Conservation (phyloP, 2,888 invertebrate species). For the Volucella inanis region DNA sequence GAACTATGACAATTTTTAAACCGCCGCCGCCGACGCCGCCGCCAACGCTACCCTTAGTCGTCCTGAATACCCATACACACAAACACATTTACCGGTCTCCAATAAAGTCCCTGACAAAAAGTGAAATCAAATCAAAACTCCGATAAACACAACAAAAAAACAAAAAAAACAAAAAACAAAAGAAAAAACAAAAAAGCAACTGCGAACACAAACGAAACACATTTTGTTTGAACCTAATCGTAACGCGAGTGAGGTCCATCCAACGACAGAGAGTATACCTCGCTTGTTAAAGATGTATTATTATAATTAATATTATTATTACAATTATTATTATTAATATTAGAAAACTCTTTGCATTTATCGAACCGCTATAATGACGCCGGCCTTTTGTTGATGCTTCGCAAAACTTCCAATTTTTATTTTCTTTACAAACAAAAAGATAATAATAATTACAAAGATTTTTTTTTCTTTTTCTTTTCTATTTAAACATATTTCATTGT, state of each 20-base stretch:
- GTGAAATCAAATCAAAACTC: conserved; percentile 35
- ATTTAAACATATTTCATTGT: conserved; percentile 33
- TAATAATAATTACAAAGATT: not conserved
- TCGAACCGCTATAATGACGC: conserved; percentile 63
- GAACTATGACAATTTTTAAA: conserved; percentile 71
- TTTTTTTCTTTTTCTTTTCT: conserved; percentile 6
- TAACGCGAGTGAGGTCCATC: conserved; percentile 64
- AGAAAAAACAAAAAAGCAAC: conserved; percentile 21
- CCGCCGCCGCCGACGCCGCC: conserved; percentile 31
- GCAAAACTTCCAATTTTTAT: conserved; percentile 57
- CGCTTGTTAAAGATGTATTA: conserved; percentile 63
- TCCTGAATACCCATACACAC: conserved; percentile 11
- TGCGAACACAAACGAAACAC: conserved; percentile 44
- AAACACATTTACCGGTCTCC: conserved; percentile 36
- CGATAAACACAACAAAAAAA: conserved; percentile 11
- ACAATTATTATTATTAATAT: conserved; percentile 64
- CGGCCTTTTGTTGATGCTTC: conserved; percentile 65
- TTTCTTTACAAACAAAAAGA: conserved; percentile 25
- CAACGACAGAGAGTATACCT: conserved; percentile 52
- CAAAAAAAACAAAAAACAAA: conserved; percentile 20
- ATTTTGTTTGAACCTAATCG: conserved; percentile 51
- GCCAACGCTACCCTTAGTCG: conserved; percentile 54
- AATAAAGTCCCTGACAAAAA: conserved; percentile 48
- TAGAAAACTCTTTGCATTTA: conserved; percentile 70
- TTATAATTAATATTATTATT: conserved; percentile 58